phyloP scores from a whole-genome alignment of 2,888 invertebrate genomes.

The Tanaodytes sp. region DNA sequence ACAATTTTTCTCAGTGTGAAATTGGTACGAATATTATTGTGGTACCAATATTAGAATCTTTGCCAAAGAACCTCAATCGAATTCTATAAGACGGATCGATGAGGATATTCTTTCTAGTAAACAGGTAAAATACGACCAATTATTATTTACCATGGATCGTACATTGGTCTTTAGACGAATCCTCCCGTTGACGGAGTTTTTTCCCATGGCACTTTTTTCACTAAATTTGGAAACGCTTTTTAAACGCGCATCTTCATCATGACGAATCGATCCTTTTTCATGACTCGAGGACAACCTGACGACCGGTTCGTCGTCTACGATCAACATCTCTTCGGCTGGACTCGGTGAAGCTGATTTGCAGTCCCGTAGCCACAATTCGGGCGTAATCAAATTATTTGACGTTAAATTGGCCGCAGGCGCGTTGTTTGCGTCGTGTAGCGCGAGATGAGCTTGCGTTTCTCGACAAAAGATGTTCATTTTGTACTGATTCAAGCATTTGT shows the following conservation, averaged over 20 bases:
- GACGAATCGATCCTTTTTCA: slow-evolving; percentile 57
- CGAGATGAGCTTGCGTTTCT: slow-evolving; percentile 92
- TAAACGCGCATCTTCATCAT: slow-evolving; percentile 30
- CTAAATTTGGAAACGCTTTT: slow-evolving; percentile 4
- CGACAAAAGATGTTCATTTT: slow-evolving; percentile 97
- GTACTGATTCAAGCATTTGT: slow-evolving; percentile 95
- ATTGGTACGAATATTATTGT: too few species aligned
- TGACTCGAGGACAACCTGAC: slow-evolving; percentile 53
- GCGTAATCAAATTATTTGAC: slow-evolving; percentile 83
- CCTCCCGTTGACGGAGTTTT: slow-evolving; percentile 33
- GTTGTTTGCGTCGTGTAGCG: slow-evolving; percentile 75
- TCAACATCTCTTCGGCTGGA: slow-evolving; percentile 58
- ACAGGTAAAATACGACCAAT: too few species aligned
- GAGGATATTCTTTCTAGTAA: too few species aligned
- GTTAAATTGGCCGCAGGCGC: slow-evolving; percentile 56
- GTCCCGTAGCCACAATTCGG: slow-evolving; percentile 91
- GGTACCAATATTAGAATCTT: too few species aligned
- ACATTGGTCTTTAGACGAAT: slow-evolving; percentile 33
- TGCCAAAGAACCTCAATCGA: too few species aligned
- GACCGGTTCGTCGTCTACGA: slow-evolving; percentile 59
- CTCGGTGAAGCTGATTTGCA: slow-evolving; percentile 79
- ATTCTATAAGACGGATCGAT: too few species aligned
- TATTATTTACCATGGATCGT: too few species aligned
- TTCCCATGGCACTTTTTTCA: slow-evolving; percentile 20
- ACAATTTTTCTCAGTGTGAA: too few species aligned